A percentile compares a stretch with the other conserved stretches of the same genome.
phyloP scores from a whole-genome alignment of 2,113 vertebrate species.

The Megaleporinus macrocephalus region DNA sequence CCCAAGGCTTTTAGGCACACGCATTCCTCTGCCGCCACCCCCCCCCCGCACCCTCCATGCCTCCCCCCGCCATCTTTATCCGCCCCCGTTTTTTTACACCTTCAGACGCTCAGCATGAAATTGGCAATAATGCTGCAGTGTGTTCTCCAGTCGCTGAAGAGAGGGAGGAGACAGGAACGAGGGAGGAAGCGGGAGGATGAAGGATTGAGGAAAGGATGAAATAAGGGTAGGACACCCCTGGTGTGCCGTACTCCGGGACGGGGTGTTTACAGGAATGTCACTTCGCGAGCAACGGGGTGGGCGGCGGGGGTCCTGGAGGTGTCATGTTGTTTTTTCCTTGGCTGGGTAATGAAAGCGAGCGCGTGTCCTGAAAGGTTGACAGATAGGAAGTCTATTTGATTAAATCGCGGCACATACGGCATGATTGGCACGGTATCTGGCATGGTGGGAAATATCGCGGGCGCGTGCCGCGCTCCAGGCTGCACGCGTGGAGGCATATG shows the following conservation, averaged over 20 bases:
- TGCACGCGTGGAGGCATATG: constrained; percentile 5
- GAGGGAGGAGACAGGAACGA: not conserved
- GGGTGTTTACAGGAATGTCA: constrained; percentile 24
- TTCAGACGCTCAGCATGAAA: constrained; percentile 53
- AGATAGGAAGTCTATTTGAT: constrained; percentile 69
- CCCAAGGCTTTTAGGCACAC: constrained; percentile 61
- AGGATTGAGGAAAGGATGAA: constrained; percentile 9
- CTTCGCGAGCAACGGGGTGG: constrained; percentile 39
- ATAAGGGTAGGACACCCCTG: constrained; percentile 19
- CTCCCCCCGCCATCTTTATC: constrained; percentile 22
- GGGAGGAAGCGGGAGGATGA: constrained; percentile 2
- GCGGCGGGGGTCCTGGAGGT: constrained; percentile 33
- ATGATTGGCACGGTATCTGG: constrained; percentile 64
- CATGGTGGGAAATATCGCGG: constrained; percentile 47
- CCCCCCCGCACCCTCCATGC: constrained; percentile 34
- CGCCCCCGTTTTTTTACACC: constrained; percentile 41
- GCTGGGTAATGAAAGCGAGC: constrained; percentile 65
- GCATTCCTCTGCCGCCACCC: constrained; percentile 54
- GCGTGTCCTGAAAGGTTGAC: constrained; percentile 57
- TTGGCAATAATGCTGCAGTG: constrained; percentile 45
- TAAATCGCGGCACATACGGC: constrained; percentile 55
- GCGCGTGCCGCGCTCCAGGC: constrained; percentile 35
- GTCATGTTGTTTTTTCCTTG: constrained; percentile 61
- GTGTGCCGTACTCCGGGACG: not conserved
- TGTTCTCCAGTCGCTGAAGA: not conserved